Evolutionary conservation across 2,888 invertebrate genomes (phyloP).

Genomic region (Mellilla xanthometata): DNA sequence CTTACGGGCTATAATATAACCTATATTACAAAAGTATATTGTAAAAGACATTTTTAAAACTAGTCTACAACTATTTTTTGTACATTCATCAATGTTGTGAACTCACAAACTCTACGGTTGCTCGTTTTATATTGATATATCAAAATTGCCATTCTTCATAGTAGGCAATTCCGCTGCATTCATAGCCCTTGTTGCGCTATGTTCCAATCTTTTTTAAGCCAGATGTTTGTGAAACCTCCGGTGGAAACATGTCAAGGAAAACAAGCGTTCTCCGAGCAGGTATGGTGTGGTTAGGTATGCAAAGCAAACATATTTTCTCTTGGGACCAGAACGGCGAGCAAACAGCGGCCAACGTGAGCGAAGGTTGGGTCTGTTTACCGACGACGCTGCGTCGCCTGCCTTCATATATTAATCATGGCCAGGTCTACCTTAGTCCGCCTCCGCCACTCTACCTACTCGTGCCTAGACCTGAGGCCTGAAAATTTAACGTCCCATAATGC

Average conservation of each 20-base stretch:
- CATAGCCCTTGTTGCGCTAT: constrained; percentile 21
- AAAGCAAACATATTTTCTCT: constrained; percentile 81
- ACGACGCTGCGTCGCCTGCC: constrained; percentile 76
- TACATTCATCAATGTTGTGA: too few relatives aligned
- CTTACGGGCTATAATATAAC: too few relatives aligned
- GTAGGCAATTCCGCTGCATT: constrained; percentile 9
- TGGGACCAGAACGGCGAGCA: constrained; percentile 77
- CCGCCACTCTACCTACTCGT: constrained; percentile 33
- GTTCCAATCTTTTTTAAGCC: constrained; percentile 27
- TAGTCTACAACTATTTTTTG: too few relatives aligned
- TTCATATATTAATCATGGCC: constrained; percentile 80
- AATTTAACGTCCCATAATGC: constrained; percentile 48
- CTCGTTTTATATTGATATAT: too few relatives aligned
- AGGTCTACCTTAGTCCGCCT: constrained; percentile 62
- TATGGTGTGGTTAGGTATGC: constrained; percentile 73
- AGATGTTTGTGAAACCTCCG: constrained; percentile 55
- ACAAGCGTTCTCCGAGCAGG: constrained; percentile 58
- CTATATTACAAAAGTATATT: too few relatives aligned
- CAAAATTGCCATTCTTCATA: too few relatives aligned
- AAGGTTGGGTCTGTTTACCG: constrained; percentile 75
- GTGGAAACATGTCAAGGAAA: constrained; percentile 72
- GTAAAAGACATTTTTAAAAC: too few relatives aligned
- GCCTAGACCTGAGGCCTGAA: constrained; percentile 38
- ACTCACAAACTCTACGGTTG: too few relatives aligned
- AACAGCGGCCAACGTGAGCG: constrained; percentile 73